Evolutionary conservation across 2,888 invertebrate genomes (phyloP).

Genomic region (Galeruca laticollis): DNA sequence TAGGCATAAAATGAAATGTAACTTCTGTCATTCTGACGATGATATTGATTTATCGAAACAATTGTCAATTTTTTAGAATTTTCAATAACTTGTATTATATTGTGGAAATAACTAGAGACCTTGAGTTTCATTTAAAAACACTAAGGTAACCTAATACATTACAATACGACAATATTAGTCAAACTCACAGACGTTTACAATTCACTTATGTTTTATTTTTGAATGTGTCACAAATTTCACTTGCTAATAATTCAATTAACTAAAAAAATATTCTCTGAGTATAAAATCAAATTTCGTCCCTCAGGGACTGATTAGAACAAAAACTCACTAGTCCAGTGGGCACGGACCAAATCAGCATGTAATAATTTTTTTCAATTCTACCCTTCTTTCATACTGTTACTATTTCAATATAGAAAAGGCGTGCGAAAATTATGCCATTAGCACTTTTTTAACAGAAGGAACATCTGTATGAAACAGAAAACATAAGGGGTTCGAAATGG

Average conservation of each 20-base stretch:
- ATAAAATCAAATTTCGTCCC: conserved; percentile 35
- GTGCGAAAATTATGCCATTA: conserved; percentile 62
- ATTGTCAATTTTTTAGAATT: no score
- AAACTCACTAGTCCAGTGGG: conserved; percentile 33
- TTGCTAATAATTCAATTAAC: conserved; percentile 42
- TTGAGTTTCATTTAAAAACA: no score
- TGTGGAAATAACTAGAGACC: no score
- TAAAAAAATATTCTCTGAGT: conserved; percentile 35
- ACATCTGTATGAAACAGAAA: conserved; percentile 41
- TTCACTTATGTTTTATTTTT: not conserved
- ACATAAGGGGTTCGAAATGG: conserved; percentile 32
- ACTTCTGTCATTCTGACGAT: no score
- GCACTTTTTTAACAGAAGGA: conserved; percentile 50
- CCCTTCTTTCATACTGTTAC: conserved; percentile 57
- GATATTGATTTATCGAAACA: no score
- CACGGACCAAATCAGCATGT: conserved; percentile 38
- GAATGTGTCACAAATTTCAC: conserved; percentile 13
- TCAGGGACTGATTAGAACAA: conserved; percentile 39
- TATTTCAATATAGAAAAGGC: conserved; percentile 58
- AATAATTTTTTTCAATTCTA: conserved; percentile 52
- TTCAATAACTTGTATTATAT: no score
- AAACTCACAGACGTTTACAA: no score
- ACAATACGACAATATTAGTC: no score
- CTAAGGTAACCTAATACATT: no score
- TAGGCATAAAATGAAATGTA: no score